phyloP scores from a whole-genome alignment of 2,888 invertebrate species.

The Drosophila helvetica region DNA sequence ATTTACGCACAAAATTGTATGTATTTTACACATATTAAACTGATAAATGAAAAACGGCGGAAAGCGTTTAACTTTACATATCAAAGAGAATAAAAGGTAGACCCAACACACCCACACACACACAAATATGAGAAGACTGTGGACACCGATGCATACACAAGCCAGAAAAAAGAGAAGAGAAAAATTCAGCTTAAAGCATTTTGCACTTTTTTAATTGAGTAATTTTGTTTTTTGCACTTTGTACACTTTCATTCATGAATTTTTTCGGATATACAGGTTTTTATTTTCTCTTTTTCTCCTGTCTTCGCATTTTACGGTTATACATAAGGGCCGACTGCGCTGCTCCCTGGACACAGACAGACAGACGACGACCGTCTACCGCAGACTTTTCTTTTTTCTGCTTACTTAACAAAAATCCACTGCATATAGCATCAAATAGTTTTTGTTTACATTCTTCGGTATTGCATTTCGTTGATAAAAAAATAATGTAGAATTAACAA shows the following conservation, averaged over 20 bases:
- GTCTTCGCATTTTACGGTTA: constrained; percentile 56
- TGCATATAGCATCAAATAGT: constrained; percentile 19
- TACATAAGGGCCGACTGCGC: constrained; percentile 50
- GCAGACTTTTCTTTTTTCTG: constrained; percentile 13
- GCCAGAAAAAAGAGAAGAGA: constrained; percentile 13
- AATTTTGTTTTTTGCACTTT: constrained; percentile 48
- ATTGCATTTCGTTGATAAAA: constrained; percentile 16
- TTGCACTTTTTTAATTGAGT: constrained; percentile 34
- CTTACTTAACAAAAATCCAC: constrained; percentile 36
- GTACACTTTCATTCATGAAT: constrained; percentile 68
- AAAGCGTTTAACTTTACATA: constrained; percentile 10
- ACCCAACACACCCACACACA: constrained; percentile 21
- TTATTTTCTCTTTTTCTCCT: constrained; percentile 7
- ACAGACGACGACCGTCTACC: constrained; percentile 45
- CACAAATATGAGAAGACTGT: constrained; percentile 15
- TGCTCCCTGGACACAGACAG: constrained; percentile 39
- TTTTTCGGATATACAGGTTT: constrained; percentile 32
- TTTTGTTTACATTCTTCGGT: constrained; percentile 35
- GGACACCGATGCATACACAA: constrained; percentile 61
- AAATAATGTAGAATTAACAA: constrained; percentile 29
- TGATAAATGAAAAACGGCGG: constrained; percentile 9
- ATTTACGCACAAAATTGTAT: constrained; percentile 36
- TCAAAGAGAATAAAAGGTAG: constrained; percentile 19
- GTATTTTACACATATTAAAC: neutral
- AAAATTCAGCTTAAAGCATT: constrained; percentile 49